A percentile compares a stretch with the other conserved stretches of the same genome.
phyloP scores from a whole-genome alignment of 2,888 invertebrate species.

The Agriopis leucophaearia region DNA sequence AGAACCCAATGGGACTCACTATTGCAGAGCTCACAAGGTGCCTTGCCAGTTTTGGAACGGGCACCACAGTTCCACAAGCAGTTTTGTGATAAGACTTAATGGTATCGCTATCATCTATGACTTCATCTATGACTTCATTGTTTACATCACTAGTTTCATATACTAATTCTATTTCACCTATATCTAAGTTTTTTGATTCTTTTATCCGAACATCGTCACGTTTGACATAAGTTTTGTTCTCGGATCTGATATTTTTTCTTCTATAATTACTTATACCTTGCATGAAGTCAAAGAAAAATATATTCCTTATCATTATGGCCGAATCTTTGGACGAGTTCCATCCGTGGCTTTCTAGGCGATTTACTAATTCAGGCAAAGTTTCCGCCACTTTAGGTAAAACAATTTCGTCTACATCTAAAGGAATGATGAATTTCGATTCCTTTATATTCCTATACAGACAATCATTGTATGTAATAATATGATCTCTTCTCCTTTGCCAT shows the following conservation, averaged over 20 bases:
- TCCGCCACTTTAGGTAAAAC: constrained; percentile 88
- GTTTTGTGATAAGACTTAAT: constrained; percentile 55
- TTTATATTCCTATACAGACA: constrained; percentile 91
- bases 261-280: constrained; percentile 65
- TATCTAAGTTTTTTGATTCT: constrained; percentile 55
- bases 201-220: constrained; percentile 77
- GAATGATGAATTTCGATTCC: constrained; percentile 88
- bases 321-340: constrained; percentile 82
- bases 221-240: constrained; percentile 71
- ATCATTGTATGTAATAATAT: constrained; percentile 92
- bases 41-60: constrained; percentile 76
- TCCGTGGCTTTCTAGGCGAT: constrained; percentile 73
- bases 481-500: constrained; percentile 90
- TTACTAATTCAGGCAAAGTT: constrained; percentile 87
- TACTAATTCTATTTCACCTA: constrained; percentile 69
- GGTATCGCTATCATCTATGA: constrained; percentile 59
- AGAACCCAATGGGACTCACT: constrained; percentile 88
- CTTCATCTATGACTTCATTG: constrained; percentile 65
- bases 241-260: constrained; percentile 52
- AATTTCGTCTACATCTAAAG: constrained; percentile 91
- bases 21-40: constrained; percentile 84
- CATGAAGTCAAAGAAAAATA: constrained; percentile 89
- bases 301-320: constrained; percentile 89
- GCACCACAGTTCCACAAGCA: constrained; percentile 64
- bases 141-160: constrained; percentile 59